Evolutionary conservation across 2,113 vertebrate genomes (phyloP), one percentile per base, ranked within the genome.

Genomic region (Diadophis punctatus): DNA sequence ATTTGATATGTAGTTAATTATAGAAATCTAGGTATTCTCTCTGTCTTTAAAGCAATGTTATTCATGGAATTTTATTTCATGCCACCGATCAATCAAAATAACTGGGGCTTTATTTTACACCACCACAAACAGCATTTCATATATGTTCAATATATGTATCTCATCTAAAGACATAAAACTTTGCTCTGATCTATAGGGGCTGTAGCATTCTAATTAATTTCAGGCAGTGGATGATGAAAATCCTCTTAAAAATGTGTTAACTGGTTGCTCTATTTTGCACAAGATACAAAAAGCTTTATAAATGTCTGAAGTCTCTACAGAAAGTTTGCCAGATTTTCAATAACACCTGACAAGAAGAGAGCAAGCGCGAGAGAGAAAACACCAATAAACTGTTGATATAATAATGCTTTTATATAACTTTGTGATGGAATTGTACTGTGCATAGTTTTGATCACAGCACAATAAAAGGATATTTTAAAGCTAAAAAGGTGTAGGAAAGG

Each of bases 21-120:
- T 63, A 97, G 91, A 96, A 94, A 93, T 94, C 94, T 97, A 97
- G 97, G 91, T 95, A 51, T 97, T 96, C 94, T 96, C 92, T 96
- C 92, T 95, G 96, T 93, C 97, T 96, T 97, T 97, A 97, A 97
- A 97, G 95, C 91, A 96, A 94, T 97, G 96, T 97, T 97, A 97
- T 97, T 97, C 97, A 98, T 97, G 95, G 95, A 89, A 95, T 96
- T 97, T 97, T 96, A 97, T 97, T 97, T 97, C 96, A 97, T 95
- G 95, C 92, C 96, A 90, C 86, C 3, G 18, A 80, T 39, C 74
- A 80, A 22, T 39, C 74, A 80, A 43, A 80, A 80, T 80, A 80
- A 80, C 8, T 9, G 94, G 95, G 90, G 95, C 96, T 97, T 97
- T 96, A 97, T 97, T 97, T 97, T 97, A 97, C 95, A 96, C 91